Evolutionary conservation across 2,888 invertebrate species (phyloP), one percentile per base, ranked within the genome.

Genomic region (Eumacrocentrus americanus): DNA sequence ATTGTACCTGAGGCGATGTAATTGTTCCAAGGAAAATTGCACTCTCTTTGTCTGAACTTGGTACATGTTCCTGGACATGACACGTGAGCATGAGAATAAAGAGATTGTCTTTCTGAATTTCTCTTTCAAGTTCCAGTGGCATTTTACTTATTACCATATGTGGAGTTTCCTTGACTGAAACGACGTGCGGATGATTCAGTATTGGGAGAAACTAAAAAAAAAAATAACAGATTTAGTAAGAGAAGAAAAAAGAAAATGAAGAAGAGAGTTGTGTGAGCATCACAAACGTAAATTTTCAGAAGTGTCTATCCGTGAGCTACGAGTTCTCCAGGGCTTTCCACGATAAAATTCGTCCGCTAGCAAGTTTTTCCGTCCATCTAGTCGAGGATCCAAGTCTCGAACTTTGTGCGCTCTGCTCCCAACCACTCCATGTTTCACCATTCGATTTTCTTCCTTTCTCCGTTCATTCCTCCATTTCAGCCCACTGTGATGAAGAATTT

Each of bases 341-440:
- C 44, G 34, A 54, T 54, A 54, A 54, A 54, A 54, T 54, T 54
- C 12, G 44, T 54, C 29, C 23, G 22, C 54, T 25, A 34, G 44
- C 42, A 54, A 54, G 44, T 54, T 54, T 40, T 54, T 54, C 54
- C 34, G 29, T 54, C 20, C 42, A 18, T 44, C 42, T 20, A 18
- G 20, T 34, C 9, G n/a, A 37, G 11, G 6, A 44, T 44, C 11
- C 23, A 16, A 11, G 20, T 44, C 52, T 18, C 37, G 37, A 46
- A 52, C 52, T 52, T 52, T 52, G 44, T 25, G 20, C 44, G 22
- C 37, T 12, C n/a, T 6, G 34, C 38, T 14, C n/a, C 37, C 37
- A 37, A 47, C 53, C 37, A 53, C 42, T 29, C 42, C 29, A 53
- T 42, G 42, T 53, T 53, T 53, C 42, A 53, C 37, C 16, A 46